Conservation (phyloP, 2,797 vertebrate species). For the Phrynocephalus vlangalii region DNA sequence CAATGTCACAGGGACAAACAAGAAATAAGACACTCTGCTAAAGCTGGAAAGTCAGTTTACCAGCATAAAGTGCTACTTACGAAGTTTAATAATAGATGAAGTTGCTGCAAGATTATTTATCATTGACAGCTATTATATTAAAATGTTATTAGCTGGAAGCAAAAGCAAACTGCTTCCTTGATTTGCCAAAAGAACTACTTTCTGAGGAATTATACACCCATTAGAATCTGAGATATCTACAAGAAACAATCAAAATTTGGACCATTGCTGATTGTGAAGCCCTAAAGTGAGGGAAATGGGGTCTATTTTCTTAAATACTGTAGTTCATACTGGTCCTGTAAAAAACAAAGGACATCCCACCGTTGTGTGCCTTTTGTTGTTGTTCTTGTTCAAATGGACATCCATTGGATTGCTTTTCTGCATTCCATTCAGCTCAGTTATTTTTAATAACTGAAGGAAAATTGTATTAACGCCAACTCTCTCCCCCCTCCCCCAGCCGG, state of each 20-base stretch:
- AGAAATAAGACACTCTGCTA: slow-evolving; percentile 29
- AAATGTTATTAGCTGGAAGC: slow-evolving; percentile 80
- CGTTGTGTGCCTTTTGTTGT: no score
- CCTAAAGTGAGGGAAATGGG: slow-evolving; percentile 48
- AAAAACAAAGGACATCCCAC: slow-evolving; percentile 34
- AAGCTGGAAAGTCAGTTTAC: slow-evolving; percentile 68
- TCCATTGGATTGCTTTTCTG: slow-evolving; percentile 40
- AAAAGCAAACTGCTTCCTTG: slow-evolving; percentile 79
- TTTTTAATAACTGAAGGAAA: slow-evolving; percentile 53
- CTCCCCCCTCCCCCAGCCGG: not conserved
- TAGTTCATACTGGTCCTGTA: slow-evolving; percentile 47
- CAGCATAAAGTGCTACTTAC: slow-evolving; percentile 78
- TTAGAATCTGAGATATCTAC: slow-evolving; percentile 63
- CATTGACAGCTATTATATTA: slow-evolving; percentile 78
- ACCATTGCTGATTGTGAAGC: slow-evolving; percentile 62
- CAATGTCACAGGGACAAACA: slow-evolving; percentile 58
- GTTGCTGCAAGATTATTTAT: slow-evolving; percentile 76
- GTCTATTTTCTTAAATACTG: slow-evolving; percentile 48
- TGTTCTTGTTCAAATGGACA: slow-evolving; percentile 18
- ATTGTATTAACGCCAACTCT: slow-evolving; percentile 17
- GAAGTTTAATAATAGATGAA: slow-evolving; percentile 79
- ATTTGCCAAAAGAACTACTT: slow-evolving; percentile 77
- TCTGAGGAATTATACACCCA: slow-evolving; percentile 69
- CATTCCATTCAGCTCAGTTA: slow-evolving; percentile 42
- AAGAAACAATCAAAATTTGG: slow-evolving; percentile 75